Conservation (phyloP, 2,113 vertebrate genomes). For the Tragulus kanchil region DNA sequence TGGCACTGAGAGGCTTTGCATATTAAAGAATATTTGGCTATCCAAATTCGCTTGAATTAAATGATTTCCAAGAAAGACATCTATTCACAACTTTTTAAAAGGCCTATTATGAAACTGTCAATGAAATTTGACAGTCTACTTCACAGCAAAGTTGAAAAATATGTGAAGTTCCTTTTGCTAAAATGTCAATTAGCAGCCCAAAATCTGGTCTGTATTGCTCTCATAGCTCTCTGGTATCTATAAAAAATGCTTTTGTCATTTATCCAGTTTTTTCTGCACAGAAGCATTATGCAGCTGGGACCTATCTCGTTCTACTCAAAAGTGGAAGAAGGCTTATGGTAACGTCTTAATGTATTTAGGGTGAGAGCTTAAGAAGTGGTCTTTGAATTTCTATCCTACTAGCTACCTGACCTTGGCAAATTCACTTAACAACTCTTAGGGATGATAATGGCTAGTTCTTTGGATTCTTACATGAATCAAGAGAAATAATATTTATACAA, state of each 20-base stretch:
- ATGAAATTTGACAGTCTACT: constrained; percentile 83
- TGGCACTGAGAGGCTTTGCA: constrained; percentile 84
- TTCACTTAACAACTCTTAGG: not conserved
- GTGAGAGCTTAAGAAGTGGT: not conserved
- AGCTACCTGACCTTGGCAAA: not conserved
- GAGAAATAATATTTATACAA: not conserved
- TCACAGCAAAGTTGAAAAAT: constrained; percentile 88
- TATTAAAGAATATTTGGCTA: constrained; percentile 65
- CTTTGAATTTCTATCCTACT: not conserved
- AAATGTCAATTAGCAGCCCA: no score
- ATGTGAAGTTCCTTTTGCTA: constrained; percentile 82
- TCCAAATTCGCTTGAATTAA: constrained; percentile 68
- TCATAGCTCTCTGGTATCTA: no score
- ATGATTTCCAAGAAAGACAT: constrained; percentile 72
- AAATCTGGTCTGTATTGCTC: no score
- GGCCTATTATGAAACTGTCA: constrained; percentile 81
- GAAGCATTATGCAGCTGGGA: not conserved
- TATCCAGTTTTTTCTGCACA: not conserved
- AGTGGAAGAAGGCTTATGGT: not conserved
- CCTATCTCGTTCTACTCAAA: not conserved
- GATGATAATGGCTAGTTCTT: constrained; percentile 6
- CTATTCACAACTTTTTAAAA: constrained; percentile 73
- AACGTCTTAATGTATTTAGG: not conserved
- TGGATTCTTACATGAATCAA: not conserved
- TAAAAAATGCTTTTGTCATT: no score